Evolutionary conservation across 1,140 invertebrate genomes (phyloP).

Genomic region (Achatina immaculata): DNA sequence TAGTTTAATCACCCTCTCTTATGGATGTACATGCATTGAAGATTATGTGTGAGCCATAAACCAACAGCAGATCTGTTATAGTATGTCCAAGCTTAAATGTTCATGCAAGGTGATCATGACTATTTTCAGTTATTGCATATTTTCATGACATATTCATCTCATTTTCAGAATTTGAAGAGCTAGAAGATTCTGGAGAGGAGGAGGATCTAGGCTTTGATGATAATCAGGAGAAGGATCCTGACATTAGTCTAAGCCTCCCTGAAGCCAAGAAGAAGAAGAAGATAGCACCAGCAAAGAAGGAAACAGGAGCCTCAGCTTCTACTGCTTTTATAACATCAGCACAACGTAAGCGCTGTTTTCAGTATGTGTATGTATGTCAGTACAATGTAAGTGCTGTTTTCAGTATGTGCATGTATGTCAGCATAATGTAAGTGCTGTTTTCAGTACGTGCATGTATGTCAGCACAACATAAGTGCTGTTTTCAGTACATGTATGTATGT

Average conservation of each 20-base stretch:
- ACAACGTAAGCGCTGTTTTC: background rate
- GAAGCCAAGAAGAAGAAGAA: constrained; percentile 42
- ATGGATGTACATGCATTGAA: too few species aligned
- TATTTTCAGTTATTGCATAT: too few species aligned
- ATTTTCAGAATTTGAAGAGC: constrained; percentile 53
- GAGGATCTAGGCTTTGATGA: constrained; percentile 36
- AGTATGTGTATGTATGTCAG: background rate
- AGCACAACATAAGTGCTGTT: background rate
- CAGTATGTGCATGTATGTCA: background rate
- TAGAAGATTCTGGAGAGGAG: constrained; percentile 50
- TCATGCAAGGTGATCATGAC: too few species aligned
- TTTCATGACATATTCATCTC: too few species aligned
- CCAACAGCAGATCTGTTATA: too few species aligned
- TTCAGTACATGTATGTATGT: background rate
- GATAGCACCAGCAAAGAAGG: constrained; percentile 16
- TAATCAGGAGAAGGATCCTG: constrained; percentile 49
- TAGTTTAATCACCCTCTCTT: too few species aligned
- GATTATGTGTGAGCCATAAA: too few species aligned
- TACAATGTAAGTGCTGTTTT: background rate
- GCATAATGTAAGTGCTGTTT: background rate
- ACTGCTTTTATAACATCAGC: constrained; percentile 24
- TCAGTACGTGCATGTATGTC: background rate
- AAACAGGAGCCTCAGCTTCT: constrained; percentile 18
- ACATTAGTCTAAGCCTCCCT: constrained; percentile 40
- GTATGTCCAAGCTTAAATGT: too few species aligned